Base-by-base conservation (phyloP, 2,113 vertebrate species). In the Bufo gargarizans region DNA sequence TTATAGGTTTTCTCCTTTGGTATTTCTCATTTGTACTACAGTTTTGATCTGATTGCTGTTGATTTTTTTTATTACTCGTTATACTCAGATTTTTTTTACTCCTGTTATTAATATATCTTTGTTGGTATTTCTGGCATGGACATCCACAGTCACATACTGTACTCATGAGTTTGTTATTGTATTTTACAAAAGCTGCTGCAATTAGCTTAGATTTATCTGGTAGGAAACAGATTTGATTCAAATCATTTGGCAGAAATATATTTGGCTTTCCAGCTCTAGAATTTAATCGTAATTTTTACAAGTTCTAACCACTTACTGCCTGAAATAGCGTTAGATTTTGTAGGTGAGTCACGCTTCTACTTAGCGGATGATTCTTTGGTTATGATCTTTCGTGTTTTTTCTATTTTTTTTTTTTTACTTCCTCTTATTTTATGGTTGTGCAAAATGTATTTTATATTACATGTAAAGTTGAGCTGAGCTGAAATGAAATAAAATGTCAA, bases 151-250 rank as follows among this genome's bases (percentile, higher is more conserved):
- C 78, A 80, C 78, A 80, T 80, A 80, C 78, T 80, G 78, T 80
- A 80, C 78, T 80, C 50, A 22, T 80, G 22, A 80, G 78, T 80
- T 80, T 80, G 78, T 80, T 80, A 80, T 80, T 80, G 78, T 80
- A 43, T 80, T 59, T 80, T 59, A 80, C 14, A 58, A 45, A 71
- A 59, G 45, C 78, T 80, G 53, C 56, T 80, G 55, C 78, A 80
- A 80, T 80, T 80, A 80, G 78, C 56, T 80, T 43, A 56, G 55
- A 80, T 80, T 80, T 80, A 59, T 43, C 78, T 80, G 4, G 77
- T 4, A 59, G 17, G 78, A 80, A 80, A 80, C 78, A 80, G 78
- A 80, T 80, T 80, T 80, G 78, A 59, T 80, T 80, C 78, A 58
- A 59, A 43, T 59, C 78, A 80, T 43, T 80, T 80, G 78, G 78